Conservation (phyloP, 1,140 invertebrate genomes). For the Cherax quadricarinatus region DNA sequence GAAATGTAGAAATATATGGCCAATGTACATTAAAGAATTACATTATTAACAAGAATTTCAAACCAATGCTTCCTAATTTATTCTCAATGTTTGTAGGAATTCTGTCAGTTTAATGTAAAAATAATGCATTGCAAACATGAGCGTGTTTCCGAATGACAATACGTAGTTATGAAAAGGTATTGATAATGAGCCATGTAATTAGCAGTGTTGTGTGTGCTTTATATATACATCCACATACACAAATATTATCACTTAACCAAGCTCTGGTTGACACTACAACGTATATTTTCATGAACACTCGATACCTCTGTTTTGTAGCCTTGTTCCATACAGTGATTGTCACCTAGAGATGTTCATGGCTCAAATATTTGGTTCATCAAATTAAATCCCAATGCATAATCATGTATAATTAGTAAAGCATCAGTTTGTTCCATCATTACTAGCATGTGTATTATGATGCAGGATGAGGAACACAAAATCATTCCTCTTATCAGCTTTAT, state of each 20-base stretch:
- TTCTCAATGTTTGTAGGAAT: neutral
- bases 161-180: slow-evolving; percentile 11
- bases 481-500: neutral
- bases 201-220: slow-evolving; percentile 57
- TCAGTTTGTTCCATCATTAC: neutral
- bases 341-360: slow-evolving; percentile 11
- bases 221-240: slow-evolving; percentile 47
- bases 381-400: neutral
- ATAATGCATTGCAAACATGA: slow-evolving; percentile 31
- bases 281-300: slow-evolving; percentile 13
- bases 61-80: slow-evolving; percentile 37
- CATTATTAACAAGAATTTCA: slow-evolving; percentile 10
- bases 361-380: slow-evolving; percentile 18
- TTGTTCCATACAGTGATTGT: slow-evolving; percentile 27
- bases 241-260: slow-evolving; percentile 46
- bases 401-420: neutral
- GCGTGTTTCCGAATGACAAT: slow-evolving; percentile 31
- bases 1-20: neutral
- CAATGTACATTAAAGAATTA: slow-evolving; percentile 17
- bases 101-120: slow-evolving; percentile 17
- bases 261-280: slow-evolving; percentile 22
- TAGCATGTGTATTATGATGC: neutral
- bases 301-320: slow-evolving; percentile 38
- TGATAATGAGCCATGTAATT: slow-evolving; percentile 47
- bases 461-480: neutral